phyloP scores from a whole-genome alignment of 2,797 vertebrate genomes.

The Galagoides demidoff region DNA sequence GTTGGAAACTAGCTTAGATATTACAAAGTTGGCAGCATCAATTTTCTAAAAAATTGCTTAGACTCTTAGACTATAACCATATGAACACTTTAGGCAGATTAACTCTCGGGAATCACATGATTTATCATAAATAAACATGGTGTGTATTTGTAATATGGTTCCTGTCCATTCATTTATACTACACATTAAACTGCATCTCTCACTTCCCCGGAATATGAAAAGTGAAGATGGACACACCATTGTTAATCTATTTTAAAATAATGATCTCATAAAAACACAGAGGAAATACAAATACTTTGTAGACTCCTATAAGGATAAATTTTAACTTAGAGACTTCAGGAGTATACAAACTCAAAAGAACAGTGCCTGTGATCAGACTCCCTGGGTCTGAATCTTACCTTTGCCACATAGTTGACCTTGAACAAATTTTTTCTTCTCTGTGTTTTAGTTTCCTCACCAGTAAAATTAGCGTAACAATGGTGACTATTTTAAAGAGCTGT shows the following conservation, averaged over 20 bases:
- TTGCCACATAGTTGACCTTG: background rate
- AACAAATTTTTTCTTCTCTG: background rate
- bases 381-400: background rate
- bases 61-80: constrained; percentile 50
- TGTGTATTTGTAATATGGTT: background rate
- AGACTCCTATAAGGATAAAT: background rate
- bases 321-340: background rate
- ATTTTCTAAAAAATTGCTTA: constrained; percentile 41
- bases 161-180: background rate
- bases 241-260: constrained; percentile 37
- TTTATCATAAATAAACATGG: background rate
- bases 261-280: background rate
- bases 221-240: constrained; percentile 6
- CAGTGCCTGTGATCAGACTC: background rate
- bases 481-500: background rate
- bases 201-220: background rate
- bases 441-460: background rate
- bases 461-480: background rate
- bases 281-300: constrained; percentile 13
- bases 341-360: background rate
- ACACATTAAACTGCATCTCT: background rate
- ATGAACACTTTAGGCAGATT: constrained; percentile 20
- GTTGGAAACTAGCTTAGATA: constrained; percentile 1
- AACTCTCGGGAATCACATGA: background rate
- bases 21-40: constrained; percentile 2